Evolutionary conservation across 2,888 invertebrate genomes (phyloP), one percentile per base, ranked within the genome.

Genomic region (Azorinus chamasolen): DNA sequence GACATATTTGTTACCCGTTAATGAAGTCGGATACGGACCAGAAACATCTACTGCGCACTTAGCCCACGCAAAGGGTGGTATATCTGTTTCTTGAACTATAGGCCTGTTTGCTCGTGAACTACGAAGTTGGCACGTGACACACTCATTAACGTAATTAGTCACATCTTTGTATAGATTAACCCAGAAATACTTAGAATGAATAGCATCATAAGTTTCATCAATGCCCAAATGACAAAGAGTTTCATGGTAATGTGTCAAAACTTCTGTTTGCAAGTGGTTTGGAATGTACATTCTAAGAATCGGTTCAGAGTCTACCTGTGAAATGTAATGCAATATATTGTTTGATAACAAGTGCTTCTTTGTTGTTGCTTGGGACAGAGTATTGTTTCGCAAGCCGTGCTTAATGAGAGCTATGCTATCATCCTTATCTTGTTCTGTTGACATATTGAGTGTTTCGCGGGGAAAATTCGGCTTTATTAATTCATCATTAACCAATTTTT

Each of bases 31-130:
- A 41, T 55, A 63, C 12, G 57, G 41, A 25, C 55, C 64, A 32
- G 41, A 18, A 48, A 58, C 37, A 59, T 74, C 66, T 27, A 51
- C 16, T 4, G 20, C 51, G 16, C 51, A 51, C 18, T 51, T 51
- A 51, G 20, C 51, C 51, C 24, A 22, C 10, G 24, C 51, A 51
- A 51, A 51, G 22, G 53, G 54, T 12, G 51, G 51, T 22, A 51
- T 32, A 53, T 53, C 32, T 18, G 18, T 53, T 53, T 53, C 53
- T 16, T 53, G 53, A 22, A 53, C 32, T n/a, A 37, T 27, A 32
- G 53, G 53, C 18, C 18, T 53, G 14, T 12, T 5, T 32, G 27
- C 16, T 24, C 37, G 53, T n/a, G 16, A 32, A 32, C 53, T 53
- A n/a, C 53, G 4, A n/a, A 53, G 8, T 53, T 12, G 53, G n/a